Conservation (phyloP, 2,797 vertebrate species). For the Morus bassanus region DNA sequence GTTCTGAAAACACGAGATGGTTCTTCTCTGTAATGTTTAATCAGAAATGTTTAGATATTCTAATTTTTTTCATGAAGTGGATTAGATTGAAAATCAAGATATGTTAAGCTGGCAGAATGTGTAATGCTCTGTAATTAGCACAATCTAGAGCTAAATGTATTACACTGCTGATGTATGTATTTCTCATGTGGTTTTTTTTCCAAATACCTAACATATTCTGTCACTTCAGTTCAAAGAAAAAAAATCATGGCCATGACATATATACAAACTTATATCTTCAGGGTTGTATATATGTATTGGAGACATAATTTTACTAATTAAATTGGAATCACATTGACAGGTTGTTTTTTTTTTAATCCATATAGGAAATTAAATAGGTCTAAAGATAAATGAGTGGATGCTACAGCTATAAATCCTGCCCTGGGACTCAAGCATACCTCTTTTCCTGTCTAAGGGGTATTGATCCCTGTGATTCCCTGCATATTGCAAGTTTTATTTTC, state of each 20-base stretch:
- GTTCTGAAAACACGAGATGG: not conserved
- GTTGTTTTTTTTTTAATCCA: not conserved
- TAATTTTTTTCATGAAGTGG: not conserved
- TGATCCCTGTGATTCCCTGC: not conserved
- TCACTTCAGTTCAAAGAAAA: not conserved
- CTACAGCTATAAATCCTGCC: not conserved
- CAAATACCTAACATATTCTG: not conserved
- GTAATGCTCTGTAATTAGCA: not conserved
- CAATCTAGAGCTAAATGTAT: not conserved
- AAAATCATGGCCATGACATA: accelerated
- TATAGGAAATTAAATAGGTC: not conserved
- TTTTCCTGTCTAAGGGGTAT: not conserved
- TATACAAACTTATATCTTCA: not conserved
- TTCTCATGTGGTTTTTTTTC: not conserved
- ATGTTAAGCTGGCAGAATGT: not conserved
- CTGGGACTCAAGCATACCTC: not conserved
- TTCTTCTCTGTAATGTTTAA: conserved; percentile 21
- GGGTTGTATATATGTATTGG: not conserved
- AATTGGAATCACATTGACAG: not conserved
- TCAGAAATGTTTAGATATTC: conserved; percentile 17
- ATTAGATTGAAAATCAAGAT: conserved; percentile 1
- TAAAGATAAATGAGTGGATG: not conserved
- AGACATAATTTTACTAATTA: not conserved
- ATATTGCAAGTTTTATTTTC: not conserved
- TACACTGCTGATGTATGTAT: not conserved